phyloP scores from a whole-genome alignment of 1,140 invertebrate genomes.

The Neuroterus valhalla region DNA sequence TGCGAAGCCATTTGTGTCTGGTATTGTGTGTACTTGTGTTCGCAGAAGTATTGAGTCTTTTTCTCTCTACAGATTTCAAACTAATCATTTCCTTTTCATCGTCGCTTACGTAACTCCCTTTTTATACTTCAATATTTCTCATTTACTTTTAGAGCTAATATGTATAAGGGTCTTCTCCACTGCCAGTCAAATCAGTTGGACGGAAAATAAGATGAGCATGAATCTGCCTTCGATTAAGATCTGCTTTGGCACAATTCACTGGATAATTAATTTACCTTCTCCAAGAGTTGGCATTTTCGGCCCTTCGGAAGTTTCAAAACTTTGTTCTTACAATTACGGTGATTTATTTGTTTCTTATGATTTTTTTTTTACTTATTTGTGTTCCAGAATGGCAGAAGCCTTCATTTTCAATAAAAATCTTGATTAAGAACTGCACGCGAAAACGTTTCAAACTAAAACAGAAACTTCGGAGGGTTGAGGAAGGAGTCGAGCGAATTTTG shows the following conservation, averaged over 20 bases:
- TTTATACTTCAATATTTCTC: slow-evolving; percentile 1
- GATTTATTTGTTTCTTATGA: background rate
- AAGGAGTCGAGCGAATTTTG: background rate
- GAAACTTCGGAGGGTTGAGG: background rate
- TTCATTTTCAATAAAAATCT: background rate
- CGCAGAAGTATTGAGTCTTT: slow-evolving; percentile 36
- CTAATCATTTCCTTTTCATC: background rate
- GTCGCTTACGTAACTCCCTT: slow-evolving; percentile 3
- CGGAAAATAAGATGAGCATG: background rate
- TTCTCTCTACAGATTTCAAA: background rate
- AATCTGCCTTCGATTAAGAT: background rate
- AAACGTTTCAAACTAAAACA: no score
- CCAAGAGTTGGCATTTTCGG: no score
- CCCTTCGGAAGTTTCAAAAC: no score
- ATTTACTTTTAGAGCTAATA: background rate
- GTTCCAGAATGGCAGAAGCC: background rate
- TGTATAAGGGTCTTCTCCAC: background rate
- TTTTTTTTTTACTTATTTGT: background rate
- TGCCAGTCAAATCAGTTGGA: slow-evolving; percentile 2
- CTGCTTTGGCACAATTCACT: background rate
- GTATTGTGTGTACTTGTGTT: slow-evolving; percentile 37
- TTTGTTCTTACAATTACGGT: no score
- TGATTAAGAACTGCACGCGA: background rate
- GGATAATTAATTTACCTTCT: background rate
- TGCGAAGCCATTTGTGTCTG: slow-evolving; percentile 34